Evolutionary conservation across 2,797 vertebrate species (phyloP), one percentile per base, ranked within the genome.

Genomic region (Lycodopsis pacificus): DNA sequence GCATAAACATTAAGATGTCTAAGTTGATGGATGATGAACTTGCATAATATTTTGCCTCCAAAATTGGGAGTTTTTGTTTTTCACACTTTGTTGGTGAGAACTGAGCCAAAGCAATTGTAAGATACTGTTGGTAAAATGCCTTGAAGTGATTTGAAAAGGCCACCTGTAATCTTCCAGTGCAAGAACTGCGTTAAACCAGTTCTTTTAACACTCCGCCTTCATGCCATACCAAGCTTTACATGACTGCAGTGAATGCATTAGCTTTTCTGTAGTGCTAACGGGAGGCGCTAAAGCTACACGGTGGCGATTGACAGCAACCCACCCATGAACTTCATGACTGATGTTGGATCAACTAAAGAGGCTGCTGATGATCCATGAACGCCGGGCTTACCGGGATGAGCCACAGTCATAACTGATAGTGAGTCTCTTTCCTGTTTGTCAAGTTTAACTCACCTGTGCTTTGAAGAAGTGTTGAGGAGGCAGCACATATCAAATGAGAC

Each of bases 251-350:
- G 51, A 75, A 67, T 30, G 17, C 25, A 12, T 74, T 74, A 30
- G 36, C 51, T 73, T 56, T 49, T 20, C 64, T 73, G 67, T 57
- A 75, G 62, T 51, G 67, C 77, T 83, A 78, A 86, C 59, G 74
- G 67, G 56, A 86, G 76, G 75, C 77, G 82, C 56, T 79, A 70
- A 80, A 77, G 79, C 81, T 71, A 13, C 67, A 25, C 17, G 1
- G 82, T 88, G 89, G 78, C 56, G 89, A 93, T 57, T 88, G 93
- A 91, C 83, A 80, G 66, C 82, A 82, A 90, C 38, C 90, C 86
- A 89, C 85, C 90, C 91, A 79, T 91, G 91, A 92, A 91, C 80
- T n/a, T 87, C 85, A 65, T 80, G 83, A 91, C 83, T 90, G 91
- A 91, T 86, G 88, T 2, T 57, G 82, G 90, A 87, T 94, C 87